A percentile compares a stretch with the other conserved stretches of the same genome.
Conservation (phyloP, 1,140 invertebrate species). For the Daktulosphaira vitifoliae region DNA sequence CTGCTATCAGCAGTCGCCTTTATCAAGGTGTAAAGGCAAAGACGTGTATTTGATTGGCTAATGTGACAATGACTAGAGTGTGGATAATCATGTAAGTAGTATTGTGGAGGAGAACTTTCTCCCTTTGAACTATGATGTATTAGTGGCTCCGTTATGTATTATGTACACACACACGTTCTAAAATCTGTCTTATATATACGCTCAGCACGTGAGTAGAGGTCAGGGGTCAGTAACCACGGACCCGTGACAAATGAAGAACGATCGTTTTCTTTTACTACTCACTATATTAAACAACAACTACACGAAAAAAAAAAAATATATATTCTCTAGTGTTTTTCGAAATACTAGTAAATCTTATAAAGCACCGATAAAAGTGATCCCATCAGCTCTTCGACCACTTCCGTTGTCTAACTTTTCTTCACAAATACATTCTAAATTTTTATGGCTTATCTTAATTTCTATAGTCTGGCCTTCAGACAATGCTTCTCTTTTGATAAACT, state of each 20-base stretch:
- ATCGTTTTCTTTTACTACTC: conserved; percentile 24
- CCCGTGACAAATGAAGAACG: conserved; percentile 33
- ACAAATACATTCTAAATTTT: no score
- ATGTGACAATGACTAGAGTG: background rate
- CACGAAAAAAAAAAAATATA: background rate
- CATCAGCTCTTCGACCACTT: background rate
- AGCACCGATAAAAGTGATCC: conserved; percentile 25
- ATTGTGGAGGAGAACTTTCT: background rate
- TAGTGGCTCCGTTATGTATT: conserved; percentile 19
- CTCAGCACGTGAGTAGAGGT: background rate
- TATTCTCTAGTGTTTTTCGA: conserved; percentile 1
- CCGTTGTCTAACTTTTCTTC: background rate
- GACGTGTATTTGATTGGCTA: conserved; percentile 30
- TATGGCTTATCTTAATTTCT: no score
- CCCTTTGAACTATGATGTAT: conserved; percentile 29
- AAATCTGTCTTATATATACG: background rate
- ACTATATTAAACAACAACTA: background rate
- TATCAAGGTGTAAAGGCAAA: conserved; percentile 20
- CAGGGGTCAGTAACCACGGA: conserved; percentile 28
- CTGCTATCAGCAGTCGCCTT: background rate
- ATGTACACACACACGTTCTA: background rate
- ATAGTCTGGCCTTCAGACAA: no score
- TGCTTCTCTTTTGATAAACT: no score
- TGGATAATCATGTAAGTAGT: no score
- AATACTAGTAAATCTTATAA: conserved; percentile 32